phyloP scores from a whole-genome alignment of 2,797 vertebrate genomes.

The Anguilla obscura region DNA sequence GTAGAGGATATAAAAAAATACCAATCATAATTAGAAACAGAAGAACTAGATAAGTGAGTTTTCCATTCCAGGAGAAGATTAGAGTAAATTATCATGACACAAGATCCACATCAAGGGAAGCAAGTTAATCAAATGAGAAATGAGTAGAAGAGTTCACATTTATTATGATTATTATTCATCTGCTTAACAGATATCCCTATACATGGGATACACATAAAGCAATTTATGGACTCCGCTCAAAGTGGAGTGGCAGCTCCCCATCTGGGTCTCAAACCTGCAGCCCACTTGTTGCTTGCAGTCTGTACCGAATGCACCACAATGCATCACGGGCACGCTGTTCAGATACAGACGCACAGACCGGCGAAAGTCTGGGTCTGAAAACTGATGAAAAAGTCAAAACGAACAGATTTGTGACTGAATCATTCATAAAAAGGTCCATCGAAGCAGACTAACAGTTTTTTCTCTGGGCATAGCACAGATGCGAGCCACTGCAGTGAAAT shows the following conservation, averaged over 20 bases:
- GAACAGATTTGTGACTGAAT: background rate
- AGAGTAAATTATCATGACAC: background rate
- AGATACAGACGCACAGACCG: background rate
- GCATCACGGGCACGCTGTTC: background rate
- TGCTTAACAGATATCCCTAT: background rate
- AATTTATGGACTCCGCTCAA: background rate
- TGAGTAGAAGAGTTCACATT: background rate
- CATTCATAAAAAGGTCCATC: background rate
- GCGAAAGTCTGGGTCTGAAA: background rate
- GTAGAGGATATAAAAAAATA: background rate
- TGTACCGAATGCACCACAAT: background rate
- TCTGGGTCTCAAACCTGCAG: background rate
- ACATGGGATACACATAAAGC: background rate
- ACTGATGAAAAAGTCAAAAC: background rate
- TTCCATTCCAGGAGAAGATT: background rate
- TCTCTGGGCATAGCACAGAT: background rate
- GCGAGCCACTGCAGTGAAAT: background rate
- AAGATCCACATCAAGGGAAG: background rate
- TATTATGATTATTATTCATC: background rate
- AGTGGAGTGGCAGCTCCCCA: background rate
- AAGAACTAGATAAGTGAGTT: background rate
- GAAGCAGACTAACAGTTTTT: background rate
- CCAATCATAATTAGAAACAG: background rate
- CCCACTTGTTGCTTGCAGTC: background rate
- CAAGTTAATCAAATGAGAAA: background rate